Base-by-base conservation (phyloP, 2,113 vertebrate species). In the Prunella himalayana region DNA sequence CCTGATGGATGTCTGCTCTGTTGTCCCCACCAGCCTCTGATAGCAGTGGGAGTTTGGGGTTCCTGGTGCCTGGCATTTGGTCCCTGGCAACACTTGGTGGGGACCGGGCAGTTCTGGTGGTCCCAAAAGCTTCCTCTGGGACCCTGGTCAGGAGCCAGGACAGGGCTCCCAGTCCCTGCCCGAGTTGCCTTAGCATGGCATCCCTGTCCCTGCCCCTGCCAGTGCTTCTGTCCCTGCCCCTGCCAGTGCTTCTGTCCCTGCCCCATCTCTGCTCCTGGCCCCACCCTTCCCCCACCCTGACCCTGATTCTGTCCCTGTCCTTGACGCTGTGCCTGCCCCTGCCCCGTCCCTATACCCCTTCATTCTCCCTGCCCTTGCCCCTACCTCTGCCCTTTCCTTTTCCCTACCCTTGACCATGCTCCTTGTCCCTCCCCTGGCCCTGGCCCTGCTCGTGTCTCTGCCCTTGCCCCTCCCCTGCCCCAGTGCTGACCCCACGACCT, bases 181-280 rank as follows among this genome's bases (percentile, higher is more conserved):
- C 28, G 51, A 44, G 31, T 18, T 57, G 57, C 27, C 2, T 3
- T 2, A 11, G 20, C 6, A 9, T 0, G 4, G n/a, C 31, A 7
- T 15, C 20, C 25, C 21, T 31, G 13, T 9, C 39, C 27, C 33
- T 24, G 23, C 13, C 18, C 30, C 30, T 53, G 20, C 8, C 64
- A 17, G 15, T 18, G 47, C 24, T 68, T 47, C 41, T 41, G 11
- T 7, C 35, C 24, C 30, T 24, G 24, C 10, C 18, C 30, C 30
- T 53, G 20, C 8, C 64, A 17, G 15, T 18, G 49, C 24, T 70
- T 42, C 44, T 37, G 47, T 13, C 39, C 41, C 25, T 51, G 51
- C 14, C 18, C 19, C 39, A 54, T 19, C 59, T 45, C n/a, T 45
- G 50, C 31, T 56, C 35, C 51, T 15, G n/a, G n/a, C 23, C 39